Evolutionary conservation across 2,797 vertebrate species (phyloP), one percentile per base, ranked within the genome.

Genomic region (Halcyon leucocephala): DNA sequence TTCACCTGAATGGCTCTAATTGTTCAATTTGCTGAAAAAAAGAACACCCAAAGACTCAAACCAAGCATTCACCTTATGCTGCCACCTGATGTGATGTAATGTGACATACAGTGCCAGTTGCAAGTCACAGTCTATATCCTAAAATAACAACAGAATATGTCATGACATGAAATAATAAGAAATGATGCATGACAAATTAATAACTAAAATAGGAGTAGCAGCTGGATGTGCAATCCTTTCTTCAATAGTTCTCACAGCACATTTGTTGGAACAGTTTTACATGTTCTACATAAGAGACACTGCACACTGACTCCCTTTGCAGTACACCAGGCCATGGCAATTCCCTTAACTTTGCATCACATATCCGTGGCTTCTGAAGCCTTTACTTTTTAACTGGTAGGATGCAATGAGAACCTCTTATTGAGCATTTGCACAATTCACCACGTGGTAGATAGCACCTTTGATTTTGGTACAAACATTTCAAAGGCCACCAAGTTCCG

Each of bases 151-250:
- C 86, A 85, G 65, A 91, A 61, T 78, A 95, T 72, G 71, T 65
- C 82, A 87, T 90, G 74, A 90, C 82, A 94, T 95, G 61, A 96
- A 95, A 95, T 95, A 95, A 90, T 86, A 94, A 28, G 62, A 95
- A 94, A 87, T 66, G 46, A 93, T 90, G 86, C 94, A 93, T 79
- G 77, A 90, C 72, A 93, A 93, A 97, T 91, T 93, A 90, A 94
- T 93, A 93, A 26, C 29, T 89, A 70, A 90, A 94, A 87, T 86
- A 64, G 76, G 41, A 76, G 46, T 9, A 91, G 67, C 82, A 93
- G 55, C 60, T 95, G 86, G 49, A 67, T 86, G 29, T 60, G 39
- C 55, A 74, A 51, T 25, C 25, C 19, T 24, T 91, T 91, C 80
- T 80, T 44, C 55, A 54, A 19, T 8, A 44, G 33, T 60, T 76